These are phyloP conservation scores for Semnopithecus entellus DNA, from an alignment of 2,113 vertebrate genomes.

Conservation along the genomic window DNA sequence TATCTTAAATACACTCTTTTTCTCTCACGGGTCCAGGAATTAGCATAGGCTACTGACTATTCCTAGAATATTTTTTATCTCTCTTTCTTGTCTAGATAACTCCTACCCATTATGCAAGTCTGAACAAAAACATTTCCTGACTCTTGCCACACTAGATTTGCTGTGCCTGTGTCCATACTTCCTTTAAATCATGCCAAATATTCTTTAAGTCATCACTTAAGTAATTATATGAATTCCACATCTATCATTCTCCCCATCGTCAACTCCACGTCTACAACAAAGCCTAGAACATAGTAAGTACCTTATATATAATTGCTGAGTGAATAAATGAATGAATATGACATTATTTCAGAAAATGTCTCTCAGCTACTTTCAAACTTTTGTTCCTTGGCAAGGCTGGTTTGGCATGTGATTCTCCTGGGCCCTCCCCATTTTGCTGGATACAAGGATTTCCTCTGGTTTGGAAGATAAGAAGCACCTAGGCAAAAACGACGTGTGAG, in stretches of 20 bases:
- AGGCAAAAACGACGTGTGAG: neutral
- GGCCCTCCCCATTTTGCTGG: neutral
- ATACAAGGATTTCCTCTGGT: neutral
- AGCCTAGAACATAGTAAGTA: neutral
- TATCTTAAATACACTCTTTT: neutral
- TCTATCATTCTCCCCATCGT: neutral
- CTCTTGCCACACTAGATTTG: neutral
- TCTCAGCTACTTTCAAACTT: neutral
- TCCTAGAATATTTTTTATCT: neutral
- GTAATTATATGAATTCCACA: neutral
- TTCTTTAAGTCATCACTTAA: neutral
- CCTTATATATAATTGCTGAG: neutral
- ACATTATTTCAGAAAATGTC: neutral
- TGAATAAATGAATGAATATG: neutral
- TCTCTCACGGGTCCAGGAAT: neutral
- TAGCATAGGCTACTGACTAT: neutral
- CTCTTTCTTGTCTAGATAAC: neutral
- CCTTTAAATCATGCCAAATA: neutral
- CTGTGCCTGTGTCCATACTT: neutral
- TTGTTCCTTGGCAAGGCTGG: neutral
- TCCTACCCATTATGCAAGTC: neutral
- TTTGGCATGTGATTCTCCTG: neutral
- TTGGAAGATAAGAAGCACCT: neutral
- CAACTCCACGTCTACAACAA: neutral
- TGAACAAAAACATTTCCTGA: neutral